Conservation (phyloP, 30 jellyfish, hydroid and myxozoan genomes). For the Turritopsis dohrnii region DNA sequence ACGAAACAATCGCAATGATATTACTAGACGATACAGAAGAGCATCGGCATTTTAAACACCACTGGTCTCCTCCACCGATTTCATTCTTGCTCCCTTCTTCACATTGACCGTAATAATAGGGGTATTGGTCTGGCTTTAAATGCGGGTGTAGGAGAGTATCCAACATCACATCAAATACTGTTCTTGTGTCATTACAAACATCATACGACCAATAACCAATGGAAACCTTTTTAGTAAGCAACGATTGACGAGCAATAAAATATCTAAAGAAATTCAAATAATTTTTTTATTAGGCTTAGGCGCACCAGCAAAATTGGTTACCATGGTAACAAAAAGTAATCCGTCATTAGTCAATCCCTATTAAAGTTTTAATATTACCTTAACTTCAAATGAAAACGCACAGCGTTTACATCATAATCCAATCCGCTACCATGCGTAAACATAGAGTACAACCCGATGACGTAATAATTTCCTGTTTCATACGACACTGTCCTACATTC, state of each 20-base stretch:
- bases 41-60: not conserved
- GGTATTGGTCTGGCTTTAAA: not conserved
- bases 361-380: too few species aligned
- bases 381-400: conserved; percentile 2
- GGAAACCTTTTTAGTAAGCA: not conserved
- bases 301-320: too few species aligned
- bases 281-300: not conserved
- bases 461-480: not conserved
- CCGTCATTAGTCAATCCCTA: too few species aligned
- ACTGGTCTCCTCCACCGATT: too few species aligned
- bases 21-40: not conserved
- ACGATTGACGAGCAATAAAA: not conserved
- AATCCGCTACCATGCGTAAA: not conserved
- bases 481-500: not conserved
- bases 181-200: not conserved
- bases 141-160: not conserved
- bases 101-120: not conserved
- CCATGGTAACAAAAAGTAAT: too few species aligned
- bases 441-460: not conserved
- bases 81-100: too few species aligned
- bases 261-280: not conserved
- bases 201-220: not conserved
- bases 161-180: not conserved
- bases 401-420: not conserved
- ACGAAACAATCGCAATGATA: not conserved